Evolutionary conservation across 92 coral and sea anemone species (phyloP).

Genomic region (Palythoa grandiflora): DNA sequence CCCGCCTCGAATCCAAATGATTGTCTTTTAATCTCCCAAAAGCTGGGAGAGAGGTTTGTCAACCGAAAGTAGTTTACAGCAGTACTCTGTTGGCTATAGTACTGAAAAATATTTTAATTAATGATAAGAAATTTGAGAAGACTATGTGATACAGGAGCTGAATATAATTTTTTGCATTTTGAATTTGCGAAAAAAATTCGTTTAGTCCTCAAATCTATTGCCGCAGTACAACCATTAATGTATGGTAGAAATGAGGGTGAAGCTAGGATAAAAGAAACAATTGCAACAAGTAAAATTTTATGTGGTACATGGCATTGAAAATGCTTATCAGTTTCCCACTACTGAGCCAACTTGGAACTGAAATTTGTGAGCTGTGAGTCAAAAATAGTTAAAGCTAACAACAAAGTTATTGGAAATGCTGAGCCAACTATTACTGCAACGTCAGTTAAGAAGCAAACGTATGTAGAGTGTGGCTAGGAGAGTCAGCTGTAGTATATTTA

Average conservation of each 20-base stretch:
- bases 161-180: constrained; percentile 38
- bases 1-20: constrained; percentile 40
- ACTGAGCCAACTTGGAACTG: constrained; percentile 54
- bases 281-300: constrained; percentile 16
- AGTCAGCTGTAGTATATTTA: constrained; percentile 46
- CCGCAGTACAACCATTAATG: constrained; percentile 57
- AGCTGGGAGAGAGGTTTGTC: constrained; percentile 31
- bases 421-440: background rate
- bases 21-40: constrained; percentile 40
- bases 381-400: constrained; percentile 41
- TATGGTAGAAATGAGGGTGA: background rate
- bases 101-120: constrained; percentile 32
- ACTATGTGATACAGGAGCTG: constrained; percentile 48
- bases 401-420: constrained; percentile 37
- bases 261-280: constrained; percentile 17
- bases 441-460: constrained; percentile 40
- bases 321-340: constrained; percentile 55
- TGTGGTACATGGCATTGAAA: constrained; percentile 41
- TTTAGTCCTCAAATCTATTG: constrained; percentile 19
- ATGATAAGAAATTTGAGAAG: constrained; percentile 17
- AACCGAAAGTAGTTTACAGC: constrained; percentile 26
- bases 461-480: constrained; percentile 27
- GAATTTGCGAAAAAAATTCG: constrained; percentile 46
- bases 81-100: constrained; percentile 37
- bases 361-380: constrained; percentile 39